These are phyloP conservation scores for Linurgus olivaceus DNA, from an alignment of 2,797 vertebrate genomes.

Conservation along the genomic window DNA sequence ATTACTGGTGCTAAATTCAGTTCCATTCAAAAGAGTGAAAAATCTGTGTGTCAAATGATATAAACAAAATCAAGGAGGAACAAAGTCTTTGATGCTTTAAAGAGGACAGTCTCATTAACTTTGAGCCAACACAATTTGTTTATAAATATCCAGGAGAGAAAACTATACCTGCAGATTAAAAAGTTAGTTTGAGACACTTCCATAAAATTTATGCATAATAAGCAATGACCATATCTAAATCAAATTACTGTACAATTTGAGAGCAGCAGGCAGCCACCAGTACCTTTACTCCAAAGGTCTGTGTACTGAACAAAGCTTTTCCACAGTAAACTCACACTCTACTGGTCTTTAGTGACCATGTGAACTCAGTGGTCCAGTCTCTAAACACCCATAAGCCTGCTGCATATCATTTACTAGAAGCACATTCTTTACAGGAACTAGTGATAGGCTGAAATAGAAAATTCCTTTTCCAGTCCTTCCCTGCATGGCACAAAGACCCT, in stretches of 20 bases:
- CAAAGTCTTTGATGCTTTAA: not conserved
- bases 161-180: not conserved
- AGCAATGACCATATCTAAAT: not conserved
- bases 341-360: not conserved
- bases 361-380: not conserved
- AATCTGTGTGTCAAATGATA: not conserved
- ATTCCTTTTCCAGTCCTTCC: not conserved
- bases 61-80: not conserved
- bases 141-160: not conserved
- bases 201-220: not conserved
- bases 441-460: not conserved
- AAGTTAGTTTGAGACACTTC: not conserved
- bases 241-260: not conserved
- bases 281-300: not conserved
- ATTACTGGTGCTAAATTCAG: not conserved
- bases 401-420: not conserved
- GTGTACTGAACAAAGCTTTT: not conserved
- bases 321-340: not conserved
- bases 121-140: not conserved
- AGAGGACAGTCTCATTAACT: not conserved
- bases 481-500: not conserved
- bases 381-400: not conserved
- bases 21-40: not conserved
- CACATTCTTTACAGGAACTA: not conserved
- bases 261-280: not conserved